These are phyloP conservation scores for Drosophila subpulchrella DNA, from an alignment of 1,140 invertebrate species.

Conservation along the genomic window DNA sequence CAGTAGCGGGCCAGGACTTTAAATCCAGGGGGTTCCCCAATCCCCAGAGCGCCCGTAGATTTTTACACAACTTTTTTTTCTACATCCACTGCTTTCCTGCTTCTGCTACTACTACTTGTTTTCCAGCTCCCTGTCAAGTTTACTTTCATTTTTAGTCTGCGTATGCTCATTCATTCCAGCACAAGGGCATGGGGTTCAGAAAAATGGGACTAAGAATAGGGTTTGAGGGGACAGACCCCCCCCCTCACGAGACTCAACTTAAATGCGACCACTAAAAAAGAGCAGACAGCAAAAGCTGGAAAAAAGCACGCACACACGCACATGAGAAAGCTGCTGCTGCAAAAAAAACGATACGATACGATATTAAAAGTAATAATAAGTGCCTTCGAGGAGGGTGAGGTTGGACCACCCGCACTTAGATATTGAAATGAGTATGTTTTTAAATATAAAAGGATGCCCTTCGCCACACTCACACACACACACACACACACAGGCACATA, in stretches of 20 bases:
- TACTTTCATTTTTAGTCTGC: conserved; percentile 58
- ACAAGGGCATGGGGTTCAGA: neutral
- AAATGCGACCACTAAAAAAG: conserved; percentile 60
- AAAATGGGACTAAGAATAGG: neutral
- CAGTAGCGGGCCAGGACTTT: conserved; percentile 16
- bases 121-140: conserved; percentile 38
- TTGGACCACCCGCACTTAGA: conserved; percentile 64
- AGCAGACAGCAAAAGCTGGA: conserved; percentile 50
- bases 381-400: conserved; percentile 46
- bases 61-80: conserved; percentile 18
- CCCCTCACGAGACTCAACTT: conserved; percentile 45
- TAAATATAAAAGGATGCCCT: conserved; percentile 80
- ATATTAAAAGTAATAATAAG: conserved; percentile 84
- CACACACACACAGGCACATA: neutral
- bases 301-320: conserved; percentile 34
- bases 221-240: neutral
- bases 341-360: conserved; percentile 23
- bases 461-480: conserved; percentile 28
- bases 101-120: neutral
- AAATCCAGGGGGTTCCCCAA: conserved; percentile 2
- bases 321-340: conserved; percentile 22
- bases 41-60: conserved; percentile 22
- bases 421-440: conserved; percentile 80
- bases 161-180: conserved; percentile 20
- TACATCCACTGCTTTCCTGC: neutral